Evolutionary conservation across 2,888 invertebrate genomes (phyloP).

Genomic region (Andrena marginata): DNA sequence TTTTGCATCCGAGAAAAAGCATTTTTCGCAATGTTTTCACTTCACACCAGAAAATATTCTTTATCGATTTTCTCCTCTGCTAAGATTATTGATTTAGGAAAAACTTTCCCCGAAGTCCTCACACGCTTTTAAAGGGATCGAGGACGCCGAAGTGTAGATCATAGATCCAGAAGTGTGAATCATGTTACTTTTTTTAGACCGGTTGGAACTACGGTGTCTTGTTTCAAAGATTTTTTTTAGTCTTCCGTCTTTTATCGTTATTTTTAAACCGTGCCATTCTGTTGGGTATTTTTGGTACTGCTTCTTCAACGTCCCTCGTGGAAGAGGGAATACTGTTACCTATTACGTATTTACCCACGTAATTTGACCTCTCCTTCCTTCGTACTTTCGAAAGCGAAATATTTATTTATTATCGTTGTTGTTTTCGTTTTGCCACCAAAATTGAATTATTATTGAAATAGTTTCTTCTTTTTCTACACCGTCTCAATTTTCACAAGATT

Average conservation of each 20-base stretch:
- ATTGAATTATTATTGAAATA: neutral
- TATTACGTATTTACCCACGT: neutral
- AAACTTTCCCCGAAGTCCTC: slow-evolving; percentile 9
- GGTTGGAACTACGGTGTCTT: slow-evolving; percentile 53
- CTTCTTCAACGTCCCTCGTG: neutral
- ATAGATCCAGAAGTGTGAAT: slow-evolving; percentile 21
- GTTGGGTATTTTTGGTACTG: neutral
- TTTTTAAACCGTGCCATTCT: slow-evolving; percentile 5
- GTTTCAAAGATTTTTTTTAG: slow-evolving; percentile 48
- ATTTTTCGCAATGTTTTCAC: neutral
- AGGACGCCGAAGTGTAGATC: slow-evolving; percentile 33
- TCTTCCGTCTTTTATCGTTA: slow-evolving; percentile 23
- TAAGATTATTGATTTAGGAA: neutral
- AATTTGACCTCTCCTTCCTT: neutral
- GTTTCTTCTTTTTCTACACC: neutral
- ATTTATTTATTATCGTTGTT: neutral
- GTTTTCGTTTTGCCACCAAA: neutral
- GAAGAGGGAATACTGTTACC: neutral
- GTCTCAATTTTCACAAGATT: neutral
- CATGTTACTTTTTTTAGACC: slow-evolving; percentile 56
- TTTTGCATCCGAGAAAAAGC: neutral
- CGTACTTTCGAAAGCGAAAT: neutral
- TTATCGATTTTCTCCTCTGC: neutral
- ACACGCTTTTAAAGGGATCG: neutral
- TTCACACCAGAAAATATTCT: neutral